phyloP scores from a whole-genome alignment of 2,888 invertebrate species.

The Trichopoda pennipes region DNA sequence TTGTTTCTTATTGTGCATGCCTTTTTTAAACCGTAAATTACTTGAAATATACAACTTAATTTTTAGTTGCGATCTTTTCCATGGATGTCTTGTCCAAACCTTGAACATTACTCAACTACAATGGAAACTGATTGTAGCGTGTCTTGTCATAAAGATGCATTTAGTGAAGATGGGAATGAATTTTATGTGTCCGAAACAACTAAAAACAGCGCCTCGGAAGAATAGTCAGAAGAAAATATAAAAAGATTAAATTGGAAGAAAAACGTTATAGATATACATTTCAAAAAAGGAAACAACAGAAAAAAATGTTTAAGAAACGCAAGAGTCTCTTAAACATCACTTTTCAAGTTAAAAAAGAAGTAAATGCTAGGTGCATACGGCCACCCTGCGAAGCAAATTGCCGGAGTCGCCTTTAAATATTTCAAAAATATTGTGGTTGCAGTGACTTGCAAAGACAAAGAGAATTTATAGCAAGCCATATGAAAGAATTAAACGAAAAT shows the following conservation, averaged over 20 bases:
- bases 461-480: slow-evolving; percentile 35
- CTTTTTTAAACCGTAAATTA: slow-evolving; percentile 1
- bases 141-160: slow-evolving; percentile 44
- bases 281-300: slow-evolving; percentile 22
- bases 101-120: not conserved
- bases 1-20: too few species aligned
- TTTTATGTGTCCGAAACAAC: slow-evolving; percentile 36
- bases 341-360: slow-evolving; percentile 43
- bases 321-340: slow-evolving; percentile 35
- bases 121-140: slow-evolving; percentile 6
- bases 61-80: slow-evolving; percentile 51
- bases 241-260: slow-evolving; percentile 26
- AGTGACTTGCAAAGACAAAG: slow-evolving; percentile 38
- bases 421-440: slow-evolving; percentile 40
- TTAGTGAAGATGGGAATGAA: slow-evolving; percentile 28
- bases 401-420: slow-evolving; percentile 39
- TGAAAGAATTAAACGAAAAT: slow-evolving; percentile 21
- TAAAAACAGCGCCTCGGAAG: slow-evolving; percentile 41
- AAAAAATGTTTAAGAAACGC: slow-evolving; percentile 33
- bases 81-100: slow-evolving; percentile 40
- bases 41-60: slow-evolving; percentile 52
- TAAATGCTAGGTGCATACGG: slow-evolving; percentile 52
- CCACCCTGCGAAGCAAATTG: too few species aligned
- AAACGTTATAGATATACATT: slow-evolving; percentile 14
- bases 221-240: slow-evolving; percentile 14